Conservation (phyloP, 92 coral and sea anemone species). For the Virgularia gustaviana region DNA sequence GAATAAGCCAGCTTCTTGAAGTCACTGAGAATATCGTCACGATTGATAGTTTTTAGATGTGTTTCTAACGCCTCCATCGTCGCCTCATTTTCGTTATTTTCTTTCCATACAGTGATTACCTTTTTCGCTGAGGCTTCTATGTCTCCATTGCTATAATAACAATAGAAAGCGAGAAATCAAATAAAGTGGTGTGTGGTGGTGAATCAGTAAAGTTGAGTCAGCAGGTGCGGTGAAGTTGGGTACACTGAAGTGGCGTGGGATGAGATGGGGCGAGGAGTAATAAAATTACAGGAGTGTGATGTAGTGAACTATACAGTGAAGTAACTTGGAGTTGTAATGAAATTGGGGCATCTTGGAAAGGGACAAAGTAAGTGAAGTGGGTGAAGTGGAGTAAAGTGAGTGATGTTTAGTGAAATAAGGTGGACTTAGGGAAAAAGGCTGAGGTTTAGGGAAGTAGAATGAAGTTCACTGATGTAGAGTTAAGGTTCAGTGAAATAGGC, state of each 20-base stretch:
- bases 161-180: neutral
- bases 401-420: too few relatives aligned
- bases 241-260: neutral
- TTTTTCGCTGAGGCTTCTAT: constrained; percentile 66
- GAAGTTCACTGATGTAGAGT: too few relatives aligned
- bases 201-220: neutral
- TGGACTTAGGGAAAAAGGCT: too few relatives aligned
- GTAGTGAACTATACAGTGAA: too few relatives aligned
- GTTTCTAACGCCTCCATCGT: constrained; percentile 79
- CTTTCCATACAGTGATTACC: constrained; percentile 80
- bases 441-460: neutral
- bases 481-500: too few relatives aligned
- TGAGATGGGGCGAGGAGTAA: neutral
- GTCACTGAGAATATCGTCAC: constrained; percentile 70
- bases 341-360: too few relatives aligned
- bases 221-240: neutral
- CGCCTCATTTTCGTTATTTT: constrained; percentile 77
- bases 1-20: constrained; percentile 90
- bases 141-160: constrained; percentile 1
- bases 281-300: neutral
- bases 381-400: neutral
- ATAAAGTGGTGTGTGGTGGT: neutral
- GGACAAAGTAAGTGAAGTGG: neutral
- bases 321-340: too few relatives aligned
- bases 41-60: constrained; percentile 72